Evolutionary conservation across 2,888 invertebrate genomes (phyloP), one percentile per base, ranked within the genome.

Genomic region (Ditylenchus weischeri): DNA sequence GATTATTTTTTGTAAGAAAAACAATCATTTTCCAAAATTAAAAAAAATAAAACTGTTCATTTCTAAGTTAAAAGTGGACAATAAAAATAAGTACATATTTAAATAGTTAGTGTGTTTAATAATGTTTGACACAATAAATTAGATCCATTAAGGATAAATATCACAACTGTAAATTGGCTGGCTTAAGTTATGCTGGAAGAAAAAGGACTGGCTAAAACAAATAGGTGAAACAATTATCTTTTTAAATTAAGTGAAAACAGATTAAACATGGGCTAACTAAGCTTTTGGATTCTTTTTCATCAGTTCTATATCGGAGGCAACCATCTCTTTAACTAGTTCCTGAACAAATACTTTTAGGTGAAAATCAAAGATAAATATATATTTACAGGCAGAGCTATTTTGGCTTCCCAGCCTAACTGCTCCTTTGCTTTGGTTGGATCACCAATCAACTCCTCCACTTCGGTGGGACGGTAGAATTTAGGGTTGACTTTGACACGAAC

Each of bases 381-480:
- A 43, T 8, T 43, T 43, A 43, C 43, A 59, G 36, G 15, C 38
- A 18, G 38, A 66, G 23, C 70, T 10, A 43, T 43, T 15, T 43
- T 43, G 8, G 43, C 18, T 57, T 86, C 84, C 98, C 98, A 98
- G 51, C 91, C 90, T 57, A 98, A 88, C 78, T 90, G 88, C 65
- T 88, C 86, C 79, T 88, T 89, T 0, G 96, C 96, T 86, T 96
- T 96, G 0, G 89, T 88, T 0, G 95, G 88, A 85, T 96, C 93
- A n/a, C 98, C 96, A 69, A 91, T 86, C 23, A 98, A 86, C 57
- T 91, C 87, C 83, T 94, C 93, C 81, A 98, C 96, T 90, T 98
- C 96, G 0, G 96, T 93, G 11, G 96, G 96, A 71, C 98, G 88
- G 85, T 94, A 96, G 87, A 90, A 95, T 85, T 91, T 93, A 0